Percentiles rank a stretch among this genome's conserved stretches.
These are phyloP conservation scores for Sphaerophoria rueppellii DNA, from an alignment of 2,888 invertebrate genomes.

Conservation along the genomic window DNA sequence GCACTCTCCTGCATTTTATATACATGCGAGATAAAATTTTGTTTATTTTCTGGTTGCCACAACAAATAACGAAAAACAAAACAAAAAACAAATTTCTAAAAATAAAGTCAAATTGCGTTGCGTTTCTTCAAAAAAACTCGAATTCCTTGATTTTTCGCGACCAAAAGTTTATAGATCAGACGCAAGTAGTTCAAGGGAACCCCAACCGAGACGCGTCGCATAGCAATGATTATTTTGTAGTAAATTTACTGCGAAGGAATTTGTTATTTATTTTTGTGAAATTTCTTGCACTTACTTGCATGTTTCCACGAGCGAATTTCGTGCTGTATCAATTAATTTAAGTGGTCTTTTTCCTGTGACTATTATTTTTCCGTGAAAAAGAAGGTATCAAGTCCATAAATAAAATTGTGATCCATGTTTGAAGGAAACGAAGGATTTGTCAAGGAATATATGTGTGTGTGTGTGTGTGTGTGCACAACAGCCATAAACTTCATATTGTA, in stretches of 20 bases:
- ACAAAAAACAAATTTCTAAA: constrained; percentile 46
- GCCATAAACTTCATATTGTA: constrained; percentile 25
- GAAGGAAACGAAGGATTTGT: constrained; percentile 28
- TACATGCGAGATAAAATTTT: constrained; percentile 17
- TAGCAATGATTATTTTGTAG: background rate
- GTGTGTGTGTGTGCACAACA: background rate
- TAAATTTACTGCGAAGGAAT: constrained; percentile 35
- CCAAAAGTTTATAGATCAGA: constrained; percentile 53
- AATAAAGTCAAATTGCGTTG: constrained; percentile 64
- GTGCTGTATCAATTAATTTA: constrained; percentile 68
- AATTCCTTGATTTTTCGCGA: constrained; percentile 41
- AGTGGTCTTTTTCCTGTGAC: constrained; percentile 66
- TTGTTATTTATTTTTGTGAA: constrained; percentile 33
- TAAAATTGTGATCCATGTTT: background rate
- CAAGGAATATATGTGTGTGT: background rate
- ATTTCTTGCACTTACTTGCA: constrained; percentile 3
- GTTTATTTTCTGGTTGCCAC: constrained; percentile 5
- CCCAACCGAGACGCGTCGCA: background rate
- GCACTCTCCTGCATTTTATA: constrained; percentile 16
- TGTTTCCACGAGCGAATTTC: background rate
- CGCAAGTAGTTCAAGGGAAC: constrained; percentile 71
- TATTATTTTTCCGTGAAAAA: constrained; percentile 31
- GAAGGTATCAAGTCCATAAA: background rate
- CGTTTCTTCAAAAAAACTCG: background rate
- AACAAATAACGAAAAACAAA: constrained; percentile 9